Conservation (phyloP, 2,113 vertebrate species). For the Mustela lutreola region DNA sequence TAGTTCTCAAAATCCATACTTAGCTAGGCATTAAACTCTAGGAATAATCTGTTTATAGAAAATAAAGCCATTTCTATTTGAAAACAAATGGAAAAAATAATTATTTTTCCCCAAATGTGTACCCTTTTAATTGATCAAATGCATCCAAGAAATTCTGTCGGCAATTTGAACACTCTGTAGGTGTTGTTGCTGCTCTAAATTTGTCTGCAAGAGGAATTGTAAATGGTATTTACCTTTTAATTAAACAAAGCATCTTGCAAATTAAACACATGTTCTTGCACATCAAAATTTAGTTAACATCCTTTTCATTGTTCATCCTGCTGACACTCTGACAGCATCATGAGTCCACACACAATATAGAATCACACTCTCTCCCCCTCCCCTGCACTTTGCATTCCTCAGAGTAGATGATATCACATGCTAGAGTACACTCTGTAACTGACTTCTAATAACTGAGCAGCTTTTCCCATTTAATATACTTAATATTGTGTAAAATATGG, state of each 20-base stretch:
- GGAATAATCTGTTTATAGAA: slow-evolving; percentile 73
- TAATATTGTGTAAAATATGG: slow-evolving; percentile 74
- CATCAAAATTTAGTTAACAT: slow-evolving; percentile 86
- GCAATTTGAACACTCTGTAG: slow-evolving; percentile 82
- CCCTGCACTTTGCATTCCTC: slow-evolving; percentile 62
- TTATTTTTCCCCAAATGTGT: slow-evolving; percentile 78
- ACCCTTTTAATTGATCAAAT: slow-evolving; percentile 81
- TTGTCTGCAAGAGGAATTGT: slow-evolving; percentile 87
- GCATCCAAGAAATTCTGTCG: slow-evolving; percentile 82
- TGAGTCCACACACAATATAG: slow-evolving; percentile 76
- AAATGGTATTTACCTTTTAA: slow-evolving; percentile 90
- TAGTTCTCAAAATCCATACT: slow-evolving; percentile 43
- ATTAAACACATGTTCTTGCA: slow-evolving; percentile 88
- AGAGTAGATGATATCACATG: slow-evolving; percentile 78
- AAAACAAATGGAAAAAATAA: slow-evolving; percentile 76
- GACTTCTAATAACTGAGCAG: slow-evolving; percentile 76
- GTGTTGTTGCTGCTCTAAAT: slow-evolving; percentile 83
- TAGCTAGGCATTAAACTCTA: slow-evolving; percentile 60
- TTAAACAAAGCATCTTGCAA: slow-evolving; percentile 88
- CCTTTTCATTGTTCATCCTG: slow-evolving; percentile 81
- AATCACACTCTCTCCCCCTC: not conserved
- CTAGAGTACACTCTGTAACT: slow-evolving; percentile 60
- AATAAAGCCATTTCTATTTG: slow-evolving; percentile 75
- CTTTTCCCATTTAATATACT: slow-evolving; percentile 75
- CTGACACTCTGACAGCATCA: slow-evolving; percentile 73